A percentile compares a stretch with the other conserved stretches of the same genome.
phyloP scores from a whole-genome alignment of 2,888 invertebrate genomes.

The Nematopogon swammerdamellus region DNA sequence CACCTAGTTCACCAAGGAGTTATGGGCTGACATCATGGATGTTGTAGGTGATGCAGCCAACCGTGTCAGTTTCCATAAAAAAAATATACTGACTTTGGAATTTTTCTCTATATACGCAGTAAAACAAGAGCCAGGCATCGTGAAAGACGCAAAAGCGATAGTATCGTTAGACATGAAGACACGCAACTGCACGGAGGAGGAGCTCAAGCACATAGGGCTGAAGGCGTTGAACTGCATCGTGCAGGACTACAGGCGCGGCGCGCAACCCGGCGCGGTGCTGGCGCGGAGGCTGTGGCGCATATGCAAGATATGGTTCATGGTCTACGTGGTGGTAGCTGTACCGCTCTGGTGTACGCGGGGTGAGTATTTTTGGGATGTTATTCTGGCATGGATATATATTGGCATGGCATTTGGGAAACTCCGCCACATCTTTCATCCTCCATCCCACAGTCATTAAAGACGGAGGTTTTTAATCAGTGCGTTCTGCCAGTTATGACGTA shows the following conservation, averaged over 20 bases:
- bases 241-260: constrained; percentile 10
- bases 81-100: no score
- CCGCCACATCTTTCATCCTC: no score
- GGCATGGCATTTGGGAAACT: no score
- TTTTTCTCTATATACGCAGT: not conserved
- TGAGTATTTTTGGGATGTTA: constrained; percentile 10
- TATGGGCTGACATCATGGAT: no score
- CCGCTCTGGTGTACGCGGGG: constrained; percentile 40
- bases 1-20: no score
- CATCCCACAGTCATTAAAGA: no score
- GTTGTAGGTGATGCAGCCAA: no score
- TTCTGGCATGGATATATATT: no score
- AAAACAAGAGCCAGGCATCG: constrained; percentile 14
- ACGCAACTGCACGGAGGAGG: constrained; percentile 41
- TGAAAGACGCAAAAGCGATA: not conserved
- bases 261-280: constrained; percentile 11
- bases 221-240: constrained; percentile 17
- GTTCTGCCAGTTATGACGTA: no score
- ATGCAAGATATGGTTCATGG: constrained; percentile 23
- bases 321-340: constrained; percentile 28
- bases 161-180: constrained; percentile 9
- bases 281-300: constrained; percentile 19
- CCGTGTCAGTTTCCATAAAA: no score
- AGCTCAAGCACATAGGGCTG: constrained; percentile 35
- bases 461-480: no score